Conservation (phyloP, 1,140 invertebrate genomes). For the Oncopodura yosiiana region DNA sequence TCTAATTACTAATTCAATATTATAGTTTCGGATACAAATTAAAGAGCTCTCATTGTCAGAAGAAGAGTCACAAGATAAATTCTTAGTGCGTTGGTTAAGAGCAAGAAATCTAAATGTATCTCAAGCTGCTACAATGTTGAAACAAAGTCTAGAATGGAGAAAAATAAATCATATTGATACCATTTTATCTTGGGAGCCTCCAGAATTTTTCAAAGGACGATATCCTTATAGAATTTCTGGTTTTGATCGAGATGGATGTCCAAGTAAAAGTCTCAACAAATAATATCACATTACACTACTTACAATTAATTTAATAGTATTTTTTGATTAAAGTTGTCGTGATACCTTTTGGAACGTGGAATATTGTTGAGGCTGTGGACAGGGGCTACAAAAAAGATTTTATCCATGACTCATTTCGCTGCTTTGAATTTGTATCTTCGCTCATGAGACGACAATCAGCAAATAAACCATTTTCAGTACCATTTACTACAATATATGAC, state of each 20-base stretch:
- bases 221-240: constrained; percentile 11
- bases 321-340: constrained; percentile 1
- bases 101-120: constrained; percentile 1
- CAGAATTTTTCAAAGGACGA: background rate
- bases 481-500: constrained; percentile 10
- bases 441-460: constrained; percentile 8
- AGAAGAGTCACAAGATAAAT: constrained; percentile 5
- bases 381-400: constrained; percentile 8
- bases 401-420: background rate
- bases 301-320: background rate
- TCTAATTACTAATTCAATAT: too few relatives aligned
- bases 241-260: constrained; percentile 17
- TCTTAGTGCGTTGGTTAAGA: constrained; percentile 8
- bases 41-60: too few relatives aligned
- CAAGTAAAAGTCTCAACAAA: constrained; percentile 2
- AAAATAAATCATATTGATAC: background rate
- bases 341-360: constrained; percentile 16
- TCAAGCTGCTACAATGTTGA: too few relatives aligned
- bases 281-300: background rate
- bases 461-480: background rate
- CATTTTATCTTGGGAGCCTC: constrained; percentile 13
- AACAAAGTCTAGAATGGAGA: constrained; percentile 15
- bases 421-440: constrained; percentile 7
- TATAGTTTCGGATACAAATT: too few relatives aligned
- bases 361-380: constrained; percentile 10